Base-by-base conservation (phyloP, 2,888 invertebrate genomes). In the Macrosoma leucophasiata region DNA sequence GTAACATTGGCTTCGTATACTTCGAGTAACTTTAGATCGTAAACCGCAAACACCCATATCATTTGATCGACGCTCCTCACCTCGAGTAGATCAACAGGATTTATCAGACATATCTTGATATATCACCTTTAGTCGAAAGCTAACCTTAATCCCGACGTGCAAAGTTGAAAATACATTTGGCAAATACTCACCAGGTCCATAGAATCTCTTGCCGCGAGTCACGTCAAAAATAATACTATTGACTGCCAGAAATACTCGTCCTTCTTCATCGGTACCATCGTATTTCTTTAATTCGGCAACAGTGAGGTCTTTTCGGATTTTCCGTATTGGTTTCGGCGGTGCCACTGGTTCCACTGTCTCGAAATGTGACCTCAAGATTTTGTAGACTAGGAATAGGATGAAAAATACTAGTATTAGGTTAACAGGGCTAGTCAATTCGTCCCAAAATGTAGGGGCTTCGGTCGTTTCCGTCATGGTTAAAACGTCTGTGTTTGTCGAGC, bases 201-300 rank as follows among this genome's bases (percentile, higher is more conserved):
- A 98, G 75, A 96, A 96, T 45, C 90, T 85, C 66, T 91, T 93
- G 37, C 96, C 96, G 65, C 87, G 90, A 13, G 97, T 97, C 45
- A 95, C 96, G 85, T 98, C 98, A 78, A 95, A 98, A 21, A 98
- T 93, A 66, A 90, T 94, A 33, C 96, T 94, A 71, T 97, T 96
- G 26, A 98, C 94, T 22, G 95, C 97, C 19, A 98, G 88, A 48
- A 97, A 86, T 48, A 98, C 91, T 60, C 97, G 87, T 20, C 95
- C 96, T 64, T 97, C 96, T 22, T 90, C 84, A 58, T 91, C 92
- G 36, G 86, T 92, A 12, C 98, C 98, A 60, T 92, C 89, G 68
- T 90, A 97, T 56, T 91, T 87, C 56, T 89, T 90, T 50, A 98
- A 81, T 77, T 98, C 96, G 53, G 92, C 89, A 22, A 95, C 85